Evolutionary conservation across 2,888 invertebrate species (phyloP).

Genomic region (Cephus pygmeus): DNA sequence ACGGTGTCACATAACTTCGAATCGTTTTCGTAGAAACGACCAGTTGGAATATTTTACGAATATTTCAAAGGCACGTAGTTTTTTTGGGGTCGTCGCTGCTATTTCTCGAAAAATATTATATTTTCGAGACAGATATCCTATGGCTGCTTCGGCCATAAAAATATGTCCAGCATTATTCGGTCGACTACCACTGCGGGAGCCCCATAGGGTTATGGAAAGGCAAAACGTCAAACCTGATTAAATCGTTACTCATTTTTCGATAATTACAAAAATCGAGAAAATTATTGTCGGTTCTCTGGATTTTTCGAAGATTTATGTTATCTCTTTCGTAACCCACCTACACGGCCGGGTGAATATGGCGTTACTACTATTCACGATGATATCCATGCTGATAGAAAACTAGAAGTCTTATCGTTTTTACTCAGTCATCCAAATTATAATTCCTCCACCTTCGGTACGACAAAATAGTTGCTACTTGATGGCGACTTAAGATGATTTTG

Average conservation of each 20-base stretch:
- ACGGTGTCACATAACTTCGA: constrained; percentile 5
- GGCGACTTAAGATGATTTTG: constrained; percentile 63
- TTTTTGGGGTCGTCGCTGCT: background rate
- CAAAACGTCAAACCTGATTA: constrained; percentile 17
- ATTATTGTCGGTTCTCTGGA: background rate
- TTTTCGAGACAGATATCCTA: constrained; percentile 18
- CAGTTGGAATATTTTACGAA: constrained; percentile 21
- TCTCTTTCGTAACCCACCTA: background rate
- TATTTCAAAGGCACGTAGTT: constrained; percentile 11
- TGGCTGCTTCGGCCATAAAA: constrained; percentile 19
- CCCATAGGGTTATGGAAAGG: constrained; percentile 14
- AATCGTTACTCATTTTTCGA: constrained; percentile 19
- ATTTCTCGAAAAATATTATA: constrained; percentile 9
- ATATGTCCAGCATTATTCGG: constrained; percentile 20
- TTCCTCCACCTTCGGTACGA: constrained; percentile 35
- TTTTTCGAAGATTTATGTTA: background rate
- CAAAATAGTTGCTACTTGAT: constrained; percentile 62
- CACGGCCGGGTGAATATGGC: background rate
- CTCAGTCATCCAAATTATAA: constrained; percentile 31
- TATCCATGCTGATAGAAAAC: background rate
- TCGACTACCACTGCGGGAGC: constrained; percentile 10
- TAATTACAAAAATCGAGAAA: constrained; percentile 18
- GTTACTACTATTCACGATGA: background rate
- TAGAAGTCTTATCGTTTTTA: constrained; percentile 10
- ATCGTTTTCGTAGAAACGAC: background rate